Conservation (phyloP, 2,797 vertebrate genomes). For the Peromyscus nudipes region DNA sequence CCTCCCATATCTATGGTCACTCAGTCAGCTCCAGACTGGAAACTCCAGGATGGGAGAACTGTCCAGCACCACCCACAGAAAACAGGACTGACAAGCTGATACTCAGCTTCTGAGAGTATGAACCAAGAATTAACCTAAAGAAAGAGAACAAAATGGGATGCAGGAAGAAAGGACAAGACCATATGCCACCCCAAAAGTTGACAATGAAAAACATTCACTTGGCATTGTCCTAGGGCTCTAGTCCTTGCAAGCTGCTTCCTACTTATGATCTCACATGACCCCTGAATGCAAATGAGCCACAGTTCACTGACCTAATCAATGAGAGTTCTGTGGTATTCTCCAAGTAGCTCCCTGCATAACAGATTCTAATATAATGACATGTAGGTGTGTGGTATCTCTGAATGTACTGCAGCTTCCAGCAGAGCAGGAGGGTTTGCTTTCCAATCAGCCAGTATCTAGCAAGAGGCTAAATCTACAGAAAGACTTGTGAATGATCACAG, state of each 20-base stretch:
- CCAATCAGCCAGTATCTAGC: too few species aligned
- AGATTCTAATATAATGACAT: too few species aligned
- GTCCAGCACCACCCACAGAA: background rate
- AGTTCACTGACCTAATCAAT: background rate
- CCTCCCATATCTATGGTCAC: background rate
- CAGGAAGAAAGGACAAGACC: background rate
- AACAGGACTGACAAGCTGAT: background rate
- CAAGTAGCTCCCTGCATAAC: background rate
- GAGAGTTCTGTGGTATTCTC: background rate
- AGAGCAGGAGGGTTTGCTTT: background rate
- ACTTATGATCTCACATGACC: background rate
- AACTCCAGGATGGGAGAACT: background rate
- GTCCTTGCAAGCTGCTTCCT: background rate
- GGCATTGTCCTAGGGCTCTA: background rate
- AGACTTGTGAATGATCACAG: background rate
- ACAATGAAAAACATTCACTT: background rate
- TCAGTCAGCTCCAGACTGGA: background rate
- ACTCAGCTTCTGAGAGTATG: too few species aligned
- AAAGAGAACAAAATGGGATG: rapidly evolving
- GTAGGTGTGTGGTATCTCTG: rapidly evolving
- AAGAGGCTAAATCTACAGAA: background rate
- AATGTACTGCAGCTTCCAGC: background rate
- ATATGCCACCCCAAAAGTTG: background rate
- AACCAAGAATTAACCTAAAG: background rate
- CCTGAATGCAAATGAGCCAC: background rate